Percentiles rank a stretch among this genome's conserved stretches.
phyloP scores from a whole-genome alignment of 2,797 vertebrate genomes.

The Pantherophis vulpinus region DNA sequence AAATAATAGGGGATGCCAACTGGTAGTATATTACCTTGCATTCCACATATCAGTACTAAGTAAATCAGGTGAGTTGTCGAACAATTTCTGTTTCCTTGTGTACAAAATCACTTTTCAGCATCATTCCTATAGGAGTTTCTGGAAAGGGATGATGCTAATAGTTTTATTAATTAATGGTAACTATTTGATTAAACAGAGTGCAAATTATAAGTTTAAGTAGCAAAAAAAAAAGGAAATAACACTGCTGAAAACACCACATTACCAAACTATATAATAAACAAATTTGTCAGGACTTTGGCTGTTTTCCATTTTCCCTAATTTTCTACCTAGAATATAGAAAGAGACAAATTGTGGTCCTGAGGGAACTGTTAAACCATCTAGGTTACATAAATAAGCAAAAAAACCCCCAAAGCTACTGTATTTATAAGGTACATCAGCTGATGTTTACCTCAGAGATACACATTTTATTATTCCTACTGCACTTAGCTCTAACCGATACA shows the following conservation, averaged over 20 bases:
- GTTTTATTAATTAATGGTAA: neutral
- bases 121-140: neutral
- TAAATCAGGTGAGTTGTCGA: neutral
- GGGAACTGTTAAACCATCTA: neutral
- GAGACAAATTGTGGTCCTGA: neutral
- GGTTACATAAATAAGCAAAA: constrained; percentile 2
- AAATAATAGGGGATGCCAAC: neutral
- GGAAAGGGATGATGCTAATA: neutral
- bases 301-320: neutral
- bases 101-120: neutral
- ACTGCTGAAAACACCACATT: neutral
- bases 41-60: neutral
- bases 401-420: neutral
- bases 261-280: neutral
- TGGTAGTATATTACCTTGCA: neutral
- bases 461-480: constrained; percentile 12
- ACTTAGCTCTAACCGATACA: constrained; percentile 45
- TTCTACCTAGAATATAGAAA: neutral
- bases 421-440: constrained; percentile 19
- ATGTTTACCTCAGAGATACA: constrained; percentile 31
- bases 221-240: neutral
- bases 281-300: neutral
- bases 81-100: neutral
- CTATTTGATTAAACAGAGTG: neutral
- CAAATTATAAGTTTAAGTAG: neutral